phyloP scores from a whole-genome alignment of 2,113 vertebrate species.

The Elanus axillaris region DNA sequence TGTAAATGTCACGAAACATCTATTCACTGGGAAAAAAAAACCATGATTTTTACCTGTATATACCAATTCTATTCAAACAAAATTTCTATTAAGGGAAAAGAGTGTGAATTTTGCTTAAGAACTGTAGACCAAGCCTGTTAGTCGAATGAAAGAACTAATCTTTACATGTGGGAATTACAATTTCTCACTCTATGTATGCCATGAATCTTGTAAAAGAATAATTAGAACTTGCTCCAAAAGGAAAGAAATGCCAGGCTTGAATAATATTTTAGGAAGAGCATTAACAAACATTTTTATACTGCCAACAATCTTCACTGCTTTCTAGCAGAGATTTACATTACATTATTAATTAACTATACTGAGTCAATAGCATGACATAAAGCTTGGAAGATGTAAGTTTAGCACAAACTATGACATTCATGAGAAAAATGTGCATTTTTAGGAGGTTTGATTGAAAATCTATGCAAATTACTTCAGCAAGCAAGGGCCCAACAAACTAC shows the following conservation, averaged over 20 bases:
- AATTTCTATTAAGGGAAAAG: not conserved
- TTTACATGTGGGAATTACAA: conserved; percentile 45
- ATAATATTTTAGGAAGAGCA: conserved; percentile 21
- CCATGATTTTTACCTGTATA: not conserved
- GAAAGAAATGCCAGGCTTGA: not conserved
- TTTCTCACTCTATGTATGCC: not conserved
- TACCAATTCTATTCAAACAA: not conserved
- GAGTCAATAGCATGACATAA: conserved; percentile 26
- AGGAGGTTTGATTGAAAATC: not conserved
- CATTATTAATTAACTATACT: conserved; percentile 44
- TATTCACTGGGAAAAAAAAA: not conserved
- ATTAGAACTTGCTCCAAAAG: conserved; percentile 50
- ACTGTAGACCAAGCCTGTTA: conserved; percentile 4
- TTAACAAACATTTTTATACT: conserved; percentile 46
- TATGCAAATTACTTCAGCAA: not conserved
- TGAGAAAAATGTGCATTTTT: not conserved
- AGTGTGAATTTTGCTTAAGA: not conserved
- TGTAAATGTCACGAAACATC: not conserved
- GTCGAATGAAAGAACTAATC: conserved; percentile 21
- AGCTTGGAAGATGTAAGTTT: not conserved
- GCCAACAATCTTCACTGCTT: not conserved
- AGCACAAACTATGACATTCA: not conserved
- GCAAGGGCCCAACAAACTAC: not conserved
- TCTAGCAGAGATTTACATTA: conserved; percentile 29
- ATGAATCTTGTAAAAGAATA: conserved; percentile 48